Evolutionary conservation across 2,113 vertebrate species (phyloP).

Genomic region (Muntiacus muntjak): DNA sequence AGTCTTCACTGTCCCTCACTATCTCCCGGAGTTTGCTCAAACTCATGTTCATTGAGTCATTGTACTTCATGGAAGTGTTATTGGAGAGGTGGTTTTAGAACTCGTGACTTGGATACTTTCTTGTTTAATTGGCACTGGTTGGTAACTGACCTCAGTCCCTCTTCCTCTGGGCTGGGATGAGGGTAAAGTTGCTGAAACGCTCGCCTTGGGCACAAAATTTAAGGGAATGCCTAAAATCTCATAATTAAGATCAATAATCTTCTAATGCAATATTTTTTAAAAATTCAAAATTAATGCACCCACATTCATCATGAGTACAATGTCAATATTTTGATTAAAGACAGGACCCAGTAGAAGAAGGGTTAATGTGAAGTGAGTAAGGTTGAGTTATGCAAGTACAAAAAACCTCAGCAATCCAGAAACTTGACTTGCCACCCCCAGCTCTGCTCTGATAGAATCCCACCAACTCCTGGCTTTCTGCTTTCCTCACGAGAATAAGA

Average conservation of each 20-base stretch:
- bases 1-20: neutral
- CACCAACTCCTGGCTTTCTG: neutral
- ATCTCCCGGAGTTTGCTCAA: neutral
- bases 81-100: neutral
- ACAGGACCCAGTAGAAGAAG: neutral
- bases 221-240: neutral
- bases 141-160: neutral
- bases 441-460: neutral
- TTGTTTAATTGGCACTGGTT: neutral
- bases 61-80: neutral
- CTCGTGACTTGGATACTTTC: neutral
- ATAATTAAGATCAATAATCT: neutral
- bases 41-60: neutral
- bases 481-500: neutral
- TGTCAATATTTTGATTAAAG: conserved; percentile 4
- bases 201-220: neutral
- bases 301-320: neutral
- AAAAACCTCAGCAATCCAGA: neutral
- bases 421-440: fast-evolving
- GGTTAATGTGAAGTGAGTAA: neutral
- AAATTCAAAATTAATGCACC: neutral
- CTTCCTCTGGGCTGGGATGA: neutral
- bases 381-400: neutral
- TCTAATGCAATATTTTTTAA: neutral
- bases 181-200: neutral